phyloP scores from a whole-genome alignment of 1,140 invertebrate genomes.

The Platorchestia sp. region DNA sequence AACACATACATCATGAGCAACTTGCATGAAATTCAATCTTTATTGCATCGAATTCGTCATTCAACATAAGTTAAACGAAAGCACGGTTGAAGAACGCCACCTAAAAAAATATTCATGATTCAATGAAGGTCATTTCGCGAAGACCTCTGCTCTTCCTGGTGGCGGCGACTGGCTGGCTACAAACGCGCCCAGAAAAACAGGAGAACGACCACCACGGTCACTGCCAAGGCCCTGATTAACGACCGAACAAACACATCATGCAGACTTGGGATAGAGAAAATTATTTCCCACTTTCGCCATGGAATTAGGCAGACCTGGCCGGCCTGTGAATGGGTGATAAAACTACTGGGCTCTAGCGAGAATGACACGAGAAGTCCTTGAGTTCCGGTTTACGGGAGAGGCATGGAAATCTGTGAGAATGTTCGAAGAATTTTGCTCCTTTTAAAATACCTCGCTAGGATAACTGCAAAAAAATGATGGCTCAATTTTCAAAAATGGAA shows the following conservation, averaged over 20 bases:
- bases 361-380: neutral
- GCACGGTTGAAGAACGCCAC: neutral
- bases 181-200: conserved; percentile 2
- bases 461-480: neutral
- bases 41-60: neutral
- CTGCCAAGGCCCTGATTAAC: conserved; percentile 23
- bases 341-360: neutral
- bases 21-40: too few species aligned
- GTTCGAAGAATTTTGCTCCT: neutral
- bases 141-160: neutral
- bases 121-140: neutral
- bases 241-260: neutral
- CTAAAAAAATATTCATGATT: neutral
- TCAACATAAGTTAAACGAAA: neutral
- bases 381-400: neutral
- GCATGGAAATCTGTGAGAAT: neutral
- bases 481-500: neutral
- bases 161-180: neutral
- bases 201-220: neutral
- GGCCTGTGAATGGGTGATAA: neutral
- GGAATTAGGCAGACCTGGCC: neutral
- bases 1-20: too few species aligned
- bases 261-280: neutral
- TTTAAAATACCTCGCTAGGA: neutral
- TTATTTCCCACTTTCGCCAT: conserved; percentile 14